Conservation (phyloP, 2,113 vertebrate species). For the Sander lucioperca region DNA sequence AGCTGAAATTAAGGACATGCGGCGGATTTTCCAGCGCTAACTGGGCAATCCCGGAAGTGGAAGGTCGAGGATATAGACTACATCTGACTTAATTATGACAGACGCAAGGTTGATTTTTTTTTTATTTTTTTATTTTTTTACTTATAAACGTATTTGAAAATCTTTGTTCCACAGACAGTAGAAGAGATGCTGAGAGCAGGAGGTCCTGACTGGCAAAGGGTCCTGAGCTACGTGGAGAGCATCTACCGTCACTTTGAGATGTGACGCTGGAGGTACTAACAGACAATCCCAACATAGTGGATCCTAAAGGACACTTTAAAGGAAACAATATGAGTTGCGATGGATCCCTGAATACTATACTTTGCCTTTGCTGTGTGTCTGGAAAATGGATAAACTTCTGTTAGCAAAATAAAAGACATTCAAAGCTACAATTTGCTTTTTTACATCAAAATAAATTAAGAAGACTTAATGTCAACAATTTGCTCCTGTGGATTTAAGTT, state of each 20-base stretch:
- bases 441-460: neutral
- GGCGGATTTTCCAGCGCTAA: too few species aligned
- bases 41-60: too few species aligned
- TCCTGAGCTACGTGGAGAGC: constrained; percentile 86
- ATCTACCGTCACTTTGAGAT: constrained; percentile 89
- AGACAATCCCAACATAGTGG: neutral
- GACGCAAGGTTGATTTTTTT: neutral
- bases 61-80: too few species aligned
- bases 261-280: constrained; percentile 59
- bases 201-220: constrained; percentile 88
- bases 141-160: neutral
- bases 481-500: neutral
- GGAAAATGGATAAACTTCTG: constrained; percentile 1
- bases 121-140: neutral
- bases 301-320: neutral
- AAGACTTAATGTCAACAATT: neutral
- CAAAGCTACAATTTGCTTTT: constrained; percentile 6
- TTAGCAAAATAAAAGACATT: neutral
- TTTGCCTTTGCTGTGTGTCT: neutral
- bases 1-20: too few species aligned
- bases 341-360: neutral
- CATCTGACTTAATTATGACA: neutral
- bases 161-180: constrained; percentile 73
- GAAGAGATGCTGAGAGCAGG: constrained; percentile 85
- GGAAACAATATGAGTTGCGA: neutral